Base-by-base conservation (phyloP, 2,888 invertebrate species). In the Noctuana brunneofusca region DNA sequence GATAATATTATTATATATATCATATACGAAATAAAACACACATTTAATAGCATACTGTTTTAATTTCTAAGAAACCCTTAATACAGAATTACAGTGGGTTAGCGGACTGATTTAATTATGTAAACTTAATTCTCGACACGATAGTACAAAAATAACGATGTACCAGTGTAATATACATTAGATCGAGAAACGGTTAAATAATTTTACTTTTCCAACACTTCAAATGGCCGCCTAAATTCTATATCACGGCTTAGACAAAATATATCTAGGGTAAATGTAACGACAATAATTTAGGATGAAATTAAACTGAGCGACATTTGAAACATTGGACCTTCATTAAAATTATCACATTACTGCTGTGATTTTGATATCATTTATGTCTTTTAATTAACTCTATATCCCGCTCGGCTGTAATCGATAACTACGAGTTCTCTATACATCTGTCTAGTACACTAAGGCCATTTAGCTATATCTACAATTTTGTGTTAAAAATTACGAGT, bases 21-120 rank as follows among this genome's bases (percentile, higher is more conserved):
- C n/a, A n/a, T n/a, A n/a, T n/a, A 49, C 9, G 6, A 87, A 89
- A 89, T 90, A 85, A 90, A 90, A 90, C 87, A 86, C 74, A 78
- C 67, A 70, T 76, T 59, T 64, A 85, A 87, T 88, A 91, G 91
- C 91, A 90, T 91, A 91, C 89, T 89, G 89, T 90, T 90, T 90
- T 90, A 91, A 90, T 91, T 89, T 90, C 90, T 90, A 91, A 89
- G 79, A 89, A 86, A 89, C 90, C 90, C 88, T 87, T 86, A 83
- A 86, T 90, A 89, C 88, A 89, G 87, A 87, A 86, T 83, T 86
- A 89, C 84, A 87, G 83, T 86, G 88, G 89, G 89, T 86, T 81
- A 89, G 89, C 88, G 83, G 85, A 83, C 81, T 86, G 86, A 87
- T 86, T 87, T 86, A 84, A 84, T 87, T 86, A 84, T 84, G 84